Evolutionary conservation across 2,888 invertebrate genomes (phyloP).

Genomic region (Gortyna flavago): DNA sequence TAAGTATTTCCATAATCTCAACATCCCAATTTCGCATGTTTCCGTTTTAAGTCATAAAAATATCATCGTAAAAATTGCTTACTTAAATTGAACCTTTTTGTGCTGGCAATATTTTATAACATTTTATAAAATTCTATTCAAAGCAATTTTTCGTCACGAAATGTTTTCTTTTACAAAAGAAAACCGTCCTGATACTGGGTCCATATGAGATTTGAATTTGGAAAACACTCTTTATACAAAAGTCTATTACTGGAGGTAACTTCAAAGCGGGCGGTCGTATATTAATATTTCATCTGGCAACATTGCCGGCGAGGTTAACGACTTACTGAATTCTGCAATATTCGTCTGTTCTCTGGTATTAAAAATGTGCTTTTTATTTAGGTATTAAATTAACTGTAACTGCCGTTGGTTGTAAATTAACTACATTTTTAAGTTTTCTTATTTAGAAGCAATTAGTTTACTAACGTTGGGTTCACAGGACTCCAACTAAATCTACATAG

Average conservation of each 20-base stretch:
- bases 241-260: constrained; percentile 65
- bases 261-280: constrained; percentile 69
- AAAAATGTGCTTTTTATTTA: constrained; percentile 47
- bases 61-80: constrained; percentile 27
- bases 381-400: too few species aligned
- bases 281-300: constrained; percentile 72
- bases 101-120: constrained; percentile 36
- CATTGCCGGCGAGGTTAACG: constrained; percentile 65
- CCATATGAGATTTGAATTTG: constrained; percentile 63
- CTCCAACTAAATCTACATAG: neutral
- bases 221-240: constrained; percentile 67
- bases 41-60: constrained; percentile 37
- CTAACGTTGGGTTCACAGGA: too few species aligned
- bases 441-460: neutral
- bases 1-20: constrained; percentile 28
- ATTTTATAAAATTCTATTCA: constrained; percentile 33
- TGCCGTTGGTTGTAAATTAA: constrained; percentile 23
- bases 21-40: constrained; percentile 23
- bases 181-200: constrained; percentile 37
- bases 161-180: constrained; percentile 28
- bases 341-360: constrained; percentile 49
- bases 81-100: constrained; percentile 35
- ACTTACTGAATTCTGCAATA: constrained; percentile 65
- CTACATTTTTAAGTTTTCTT: neutral
- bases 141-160: constrained; percentile 32